Base-by-base conservation (phyloP, 2,888 invertebrate genomes). In the Unio delphinus region DNA sequence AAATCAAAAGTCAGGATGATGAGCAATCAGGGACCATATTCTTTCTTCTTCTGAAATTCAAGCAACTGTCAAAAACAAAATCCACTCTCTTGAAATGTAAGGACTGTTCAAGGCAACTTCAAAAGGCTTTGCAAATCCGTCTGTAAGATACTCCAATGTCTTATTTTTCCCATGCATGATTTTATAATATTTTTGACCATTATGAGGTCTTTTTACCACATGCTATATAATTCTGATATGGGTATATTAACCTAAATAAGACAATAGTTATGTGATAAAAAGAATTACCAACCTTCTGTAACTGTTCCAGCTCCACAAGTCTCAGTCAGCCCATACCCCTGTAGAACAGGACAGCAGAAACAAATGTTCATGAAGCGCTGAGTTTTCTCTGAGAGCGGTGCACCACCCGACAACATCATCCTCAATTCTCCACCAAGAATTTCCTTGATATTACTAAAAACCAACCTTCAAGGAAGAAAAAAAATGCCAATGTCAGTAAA, bases 321-420 rank as follows among this genome's bases (percentile, higher is more conserved):
- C 92, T 99, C 99, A 0, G 99, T 99, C 74, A 99, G 93, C 2
- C 99, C 99, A 91, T 99, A 99, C 65, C 98, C 99, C 88, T 96
- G 96, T 71, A 95, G 93, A 61, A 99, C 94, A 74, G 94, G 94
- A 74, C 95, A 94, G 90, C 98, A 97, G 77, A 99, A 92, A 89
- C 97, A 97, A 73, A 95, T 93, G 90, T 95, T 94, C 84, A 96
- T 95, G 92, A 98, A 97, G 88, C 95, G 93, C 90, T 99, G 98
- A 18, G 98, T 98, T 89, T 98, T 98, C 0, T 96, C 94, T 8
- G 97, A 95, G 28, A 99, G 92, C 0, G 99, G 99, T 30, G 99
- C 99, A 72, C 99, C 98, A 70, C 99, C 99, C 15, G 94, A 93
- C 85, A 99, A 93, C 91, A 99, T 94, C 80, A 97, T 92, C 67